phyloP scores from a whole-genome alignment of 2,113 vertebrate species.

The Neolamprologus sp. region DNA sequence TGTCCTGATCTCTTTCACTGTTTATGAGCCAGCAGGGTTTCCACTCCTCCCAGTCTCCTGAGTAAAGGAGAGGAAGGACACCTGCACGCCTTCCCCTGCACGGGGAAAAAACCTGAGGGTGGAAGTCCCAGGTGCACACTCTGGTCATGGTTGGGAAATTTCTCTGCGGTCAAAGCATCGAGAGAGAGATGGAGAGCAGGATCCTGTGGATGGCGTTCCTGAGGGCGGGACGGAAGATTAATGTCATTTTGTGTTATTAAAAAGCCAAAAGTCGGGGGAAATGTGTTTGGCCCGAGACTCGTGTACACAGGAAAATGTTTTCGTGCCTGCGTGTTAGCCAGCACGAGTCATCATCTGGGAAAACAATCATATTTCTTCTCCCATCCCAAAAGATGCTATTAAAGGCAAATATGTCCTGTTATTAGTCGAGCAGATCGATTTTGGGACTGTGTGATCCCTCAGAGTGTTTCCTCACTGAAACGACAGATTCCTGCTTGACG shows the following conservation, averaged over 20 bases:
- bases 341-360: not conserved
- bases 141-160: constrained; percentile 7
- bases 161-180: constrained; percentile 10
- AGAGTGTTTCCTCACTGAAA: not conserved
- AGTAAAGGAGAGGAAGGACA: not conserved
- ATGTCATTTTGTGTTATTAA: not conserved
- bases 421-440: not conserved
- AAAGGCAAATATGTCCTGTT: not conserved
- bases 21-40: constrained; percentile 22
- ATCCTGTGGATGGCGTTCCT: not conserved
- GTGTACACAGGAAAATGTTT: not conserved
- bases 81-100: no score
- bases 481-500: not conserved
- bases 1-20: constrained; percentile 24
- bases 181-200: not conserved
- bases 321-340: not conserved
- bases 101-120: not conserved
- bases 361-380: not conserved
- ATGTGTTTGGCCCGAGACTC: not conserved
- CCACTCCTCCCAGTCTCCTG: not conserved
- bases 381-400: not conserved
- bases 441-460: not conserved
- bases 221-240: not conserved
- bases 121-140: constrained; percentile 13
- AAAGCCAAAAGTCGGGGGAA: not conserved